A percentile compares a stretch with the other conserved stretches of the same genome.
phyloP scores from a whole-genome alignment of 2,797 vertebrate genomes.

The Falco berigora region DNA sequence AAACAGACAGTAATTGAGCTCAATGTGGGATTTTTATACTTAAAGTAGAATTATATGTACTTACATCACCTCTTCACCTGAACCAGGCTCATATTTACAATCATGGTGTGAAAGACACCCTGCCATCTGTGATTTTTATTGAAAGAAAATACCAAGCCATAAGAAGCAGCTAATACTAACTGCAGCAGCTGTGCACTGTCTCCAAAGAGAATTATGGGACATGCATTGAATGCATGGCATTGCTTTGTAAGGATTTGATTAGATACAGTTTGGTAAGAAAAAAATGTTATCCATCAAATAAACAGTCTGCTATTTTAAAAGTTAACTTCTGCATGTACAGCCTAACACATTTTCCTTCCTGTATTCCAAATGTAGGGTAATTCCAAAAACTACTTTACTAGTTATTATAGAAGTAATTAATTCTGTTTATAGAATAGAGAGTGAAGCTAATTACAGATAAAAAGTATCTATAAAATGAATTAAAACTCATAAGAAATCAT shows the following conservation, averaged over 20 bases:
- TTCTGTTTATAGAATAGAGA: not conserved
- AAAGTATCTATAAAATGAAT: not conserved
- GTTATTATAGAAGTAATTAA: slow-evolving; percentile 29
- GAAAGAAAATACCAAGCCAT: slow-evolving; percentile 71
- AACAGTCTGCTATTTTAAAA: slow-evolving; percentile 34
- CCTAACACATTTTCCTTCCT: not conserved
- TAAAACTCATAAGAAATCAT: not conserved
- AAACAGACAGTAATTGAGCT: slow-evolving; percentile 23
- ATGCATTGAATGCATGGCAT: slow-evolving; percentile 62
- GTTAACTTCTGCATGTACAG: slow-evolving; percentile 2
- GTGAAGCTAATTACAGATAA: not conserved
- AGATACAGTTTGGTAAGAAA: slow-evolving; percentile 56
- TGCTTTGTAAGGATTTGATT: slow-evolving; percentile 65
- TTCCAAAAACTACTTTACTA: not conserved
- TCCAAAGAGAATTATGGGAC: slow-evolving; percentile 73
- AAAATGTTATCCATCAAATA: slow-evolving; percentile 35
- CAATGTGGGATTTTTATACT: not conserved
- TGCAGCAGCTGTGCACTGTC: slow-evolving; percentile 75
- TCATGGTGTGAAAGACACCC: slow-evolving; percentile 52
- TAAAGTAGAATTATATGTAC: slow-evolving; percentile 59
- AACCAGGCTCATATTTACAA: slow-evolving; percentile 55
- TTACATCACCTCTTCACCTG: slow-evolving; percentile 62
- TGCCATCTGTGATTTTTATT: slow-evolving; percentile 74
- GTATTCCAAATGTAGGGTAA: not conserved
- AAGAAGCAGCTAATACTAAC: slow-evolving; percentile 72